Percentiles rank a stretch among this genome's conserved stretches.
Conservation (phyloP, 2,797 vertebrate genomes). For the Manis crassicaudata region DNA sequence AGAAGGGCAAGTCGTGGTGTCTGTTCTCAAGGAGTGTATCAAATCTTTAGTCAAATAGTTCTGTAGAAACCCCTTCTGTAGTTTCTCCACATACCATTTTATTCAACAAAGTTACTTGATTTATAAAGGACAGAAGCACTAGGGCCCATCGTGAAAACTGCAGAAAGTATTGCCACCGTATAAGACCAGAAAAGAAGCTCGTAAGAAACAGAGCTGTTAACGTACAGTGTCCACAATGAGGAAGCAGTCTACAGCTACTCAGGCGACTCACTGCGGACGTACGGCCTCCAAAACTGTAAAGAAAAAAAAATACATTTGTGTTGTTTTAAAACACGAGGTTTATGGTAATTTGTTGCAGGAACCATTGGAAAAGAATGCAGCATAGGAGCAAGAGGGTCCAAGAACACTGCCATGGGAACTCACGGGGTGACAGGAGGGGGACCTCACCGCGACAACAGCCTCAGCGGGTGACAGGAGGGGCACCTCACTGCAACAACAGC, state of each 20-base stretch:
- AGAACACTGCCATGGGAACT: too few relatives aligned
- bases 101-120: background rate
- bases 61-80: background rate
- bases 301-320: background rate
- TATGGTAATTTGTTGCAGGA: background rate
- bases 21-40: background rate
- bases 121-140: background rate
- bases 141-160: background rate
- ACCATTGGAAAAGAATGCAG: background rate
- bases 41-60: background rate
- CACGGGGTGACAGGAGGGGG: too few relatives aligned
- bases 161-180: background rate
- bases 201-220: background rate
- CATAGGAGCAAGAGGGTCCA: background rate
- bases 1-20: background rate
- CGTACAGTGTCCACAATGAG: background rate
- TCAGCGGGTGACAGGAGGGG: too few relatives aligned
- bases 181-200: background rate
- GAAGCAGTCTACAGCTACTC: accelerated
- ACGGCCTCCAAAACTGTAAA: background rate
- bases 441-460: too few relatives aligned
- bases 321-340: background rate
- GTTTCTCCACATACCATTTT: background rate
- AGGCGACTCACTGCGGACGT: background rate
- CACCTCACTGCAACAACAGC: too few relatives aligned